Base-by-base conservation (phyloP, 2,113 vertebrate genomes). In the Tor tambroides region DNA sequence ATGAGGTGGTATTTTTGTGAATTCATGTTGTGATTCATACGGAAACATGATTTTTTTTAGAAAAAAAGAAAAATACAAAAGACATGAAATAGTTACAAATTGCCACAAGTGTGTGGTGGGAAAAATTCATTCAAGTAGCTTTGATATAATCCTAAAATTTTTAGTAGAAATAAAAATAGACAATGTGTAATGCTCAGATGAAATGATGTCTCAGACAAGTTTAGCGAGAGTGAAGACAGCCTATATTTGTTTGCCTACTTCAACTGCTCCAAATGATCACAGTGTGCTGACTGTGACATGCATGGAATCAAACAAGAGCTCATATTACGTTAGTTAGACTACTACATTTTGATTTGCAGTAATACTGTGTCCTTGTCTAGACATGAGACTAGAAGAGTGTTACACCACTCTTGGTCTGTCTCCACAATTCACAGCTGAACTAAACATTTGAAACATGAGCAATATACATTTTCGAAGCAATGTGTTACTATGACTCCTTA, bases 251-350 rank as follows among this genome's bases (percentile, higher is more conserved):
- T 72, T 21, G 82, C 46, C 9, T 23, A 56, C 81, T 69, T 54
- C 63, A 14, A 65, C 56, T 32, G 65, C 67, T 49, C n/a, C 41
- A 65, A 14, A 76, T 63, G 49, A 59, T 72, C 71, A 9, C 9
- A 38, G 72, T 65, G 38, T 85, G 71, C 83, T 85, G 38, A 85
- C 54, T 5, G 17, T 32, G 54, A n/a, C 72, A 85, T 14, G 17
- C 17, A 30, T 5, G 26, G 28, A 78, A 75, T 78, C 75, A 65
- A 49, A 61, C 76, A 78, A 78, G 59, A 67, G 56, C 26, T 77
- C 38, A 51, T 65, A 78, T 85, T 78, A 61, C 35, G n/a, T 21
- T 32, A 63, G n/a, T 21, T 46, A 65, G n/a, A 14, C 51, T 26
- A 30, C 30, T 7, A 38, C 43, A 43, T 78, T n/a, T 78, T 35